Base-by-base conservation (phyloP, 2,888 invertebrate species). In the Clivina fossor region DNA sequence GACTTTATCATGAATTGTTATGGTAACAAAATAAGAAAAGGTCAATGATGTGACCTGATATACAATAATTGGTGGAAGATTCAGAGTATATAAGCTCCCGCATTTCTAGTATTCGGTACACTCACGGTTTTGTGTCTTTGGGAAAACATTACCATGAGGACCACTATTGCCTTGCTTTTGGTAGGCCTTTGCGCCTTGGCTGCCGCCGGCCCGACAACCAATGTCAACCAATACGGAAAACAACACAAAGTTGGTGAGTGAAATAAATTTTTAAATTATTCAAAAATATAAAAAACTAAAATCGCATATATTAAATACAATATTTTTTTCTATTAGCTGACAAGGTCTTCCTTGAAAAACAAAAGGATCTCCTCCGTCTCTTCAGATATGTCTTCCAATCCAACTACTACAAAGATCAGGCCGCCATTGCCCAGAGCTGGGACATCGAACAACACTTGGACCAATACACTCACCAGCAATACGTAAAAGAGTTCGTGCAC, bases 301-400 rank as follows among this genome's bases (percentile, higher is more conserved):
- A 40, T 19, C 19, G 40, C 2, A 40, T 11, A 40, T 40, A 16
- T 7, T n/a, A n/a, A n/a, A n/a, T n/a, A n/a, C n/a, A n/a, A n/a
- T n/a, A n/a, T n/a, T n/a, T n/a, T n/a, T n/a, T n/a, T n/a, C n/a
- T n/a, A n/a, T n/a, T 41, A 62, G 64, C 58, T 47, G 63, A 63
- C 57, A 61, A 63, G 49, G 59, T 26, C 2, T 61, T 61, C 51
- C 58, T 65, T 44, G 58, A 62, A 37, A 60, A 59, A 30, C 65
- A 65, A 68, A 70, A 78, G 55, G 76, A 80, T 66, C 73, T 83
- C 58, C 68, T 83, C 66, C 75, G 77, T 63, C 75, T 85, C 58
- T 70, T 83, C 68, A 80, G 81, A 65, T 79, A 81, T 68, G 80
- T 85, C 60, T 79, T 81, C 61, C 85, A 88, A 68, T 81, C 80